These are phyloP conservation scores for Labroides dimidiatus DNA, from an alignment of 2,797 vertebrate genomes.

Conservation along the genomic window DNA sequence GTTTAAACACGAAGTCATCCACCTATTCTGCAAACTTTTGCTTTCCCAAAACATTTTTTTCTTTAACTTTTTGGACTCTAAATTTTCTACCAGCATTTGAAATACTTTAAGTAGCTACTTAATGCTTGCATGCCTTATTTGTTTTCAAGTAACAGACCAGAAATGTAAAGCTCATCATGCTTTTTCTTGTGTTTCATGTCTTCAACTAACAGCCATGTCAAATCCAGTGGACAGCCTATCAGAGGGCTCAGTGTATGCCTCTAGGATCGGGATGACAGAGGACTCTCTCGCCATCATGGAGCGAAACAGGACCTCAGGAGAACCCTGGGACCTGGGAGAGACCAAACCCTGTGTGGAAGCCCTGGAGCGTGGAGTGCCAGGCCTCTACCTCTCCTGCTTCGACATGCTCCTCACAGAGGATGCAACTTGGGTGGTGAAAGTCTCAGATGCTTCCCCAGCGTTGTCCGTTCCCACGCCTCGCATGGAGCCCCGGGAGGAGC, in stretches of 20 bases:
- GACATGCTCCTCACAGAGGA: constrained; percentile 92
- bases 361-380: constrained; percentile 84
- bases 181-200: constrained; percentile 22
- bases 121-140: not conserved
- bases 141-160: too few species aligned
- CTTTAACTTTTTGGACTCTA: not conserved
- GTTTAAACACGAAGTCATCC: not conserved
- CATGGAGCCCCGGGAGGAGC: constrained; percentile 75
- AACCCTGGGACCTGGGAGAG: constrained; percentile 83
- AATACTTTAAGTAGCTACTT: not conserved
- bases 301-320: constrained; percentile 68
- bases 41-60: not conserved
- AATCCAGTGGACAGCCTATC: constrained; percentile 85
- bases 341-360: constrained; percentile 81
- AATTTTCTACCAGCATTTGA: too few species aligned
- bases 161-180: not conserved
- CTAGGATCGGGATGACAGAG: constrained; percentile 81
- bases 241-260: constrained; percentile 66
- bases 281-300: constrained; percentile 81
- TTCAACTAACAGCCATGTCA: constrained; percentile 86
- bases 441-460: constrained; percentile 70
- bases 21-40: not conserved
- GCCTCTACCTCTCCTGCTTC: constrained; percentile 92
- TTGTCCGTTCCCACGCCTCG: constrained; percentile 46
- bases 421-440: constrained; percentile 86